Percentiles rank a stretch among this genome's conserved stretches.
These are phyloP conservation scores for Ochropleura plecta DNA, from an alignment of 2,888 invertebrate species.

Conservation along the genomic window DNA sequence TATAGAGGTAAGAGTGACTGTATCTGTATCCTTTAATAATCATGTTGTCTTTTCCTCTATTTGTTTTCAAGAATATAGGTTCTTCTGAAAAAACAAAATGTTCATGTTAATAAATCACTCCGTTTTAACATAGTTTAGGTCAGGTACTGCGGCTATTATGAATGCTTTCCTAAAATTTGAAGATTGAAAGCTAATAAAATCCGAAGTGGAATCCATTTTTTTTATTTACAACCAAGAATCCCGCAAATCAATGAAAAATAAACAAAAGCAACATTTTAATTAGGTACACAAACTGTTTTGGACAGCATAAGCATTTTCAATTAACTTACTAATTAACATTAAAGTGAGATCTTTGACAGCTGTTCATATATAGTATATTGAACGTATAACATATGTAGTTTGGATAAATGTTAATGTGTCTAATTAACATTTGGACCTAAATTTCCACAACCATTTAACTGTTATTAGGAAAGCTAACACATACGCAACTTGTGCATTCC, in stretches of 20 bases:
- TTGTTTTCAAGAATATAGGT: too few species aligned
- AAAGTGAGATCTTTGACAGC: conserved; percentile 63
- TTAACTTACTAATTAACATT: conserved; percentile 57
- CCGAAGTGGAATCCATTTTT: not conserved
- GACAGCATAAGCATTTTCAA: conserved; percentile 52
- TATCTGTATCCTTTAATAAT: too few species aligned
- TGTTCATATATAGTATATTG: conserved; percentile 53
- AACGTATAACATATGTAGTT: conserved; percentile 47
- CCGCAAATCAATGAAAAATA: not conserved
- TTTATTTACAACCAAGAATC: not conserved
- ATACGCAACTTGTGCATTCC: not conserved
- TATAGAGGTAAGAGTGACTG: too few species aligned
- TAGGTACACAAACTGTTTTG: conserved; percentile 51
- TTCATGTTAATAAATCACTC: too few species aligned
- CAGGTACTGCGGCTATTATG: too few species aligned
- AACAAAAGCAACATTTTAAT: too few species aligned
- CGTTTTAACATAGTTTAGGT: too few species aligned
- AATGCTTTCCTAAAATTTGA: too few species aligned
- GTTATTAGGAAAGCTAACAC: conserved; percentile 20
- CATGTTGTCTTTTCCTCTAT: too few species aligned
- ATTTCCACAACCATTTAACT: conserved; percentile 65
- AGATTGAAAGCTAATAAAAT: not conserved
- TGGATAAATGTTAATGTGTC: conserved; percentile 21
- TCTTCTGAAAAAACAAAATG: too few species aligned
- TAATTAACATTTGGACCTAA: conserved; percentile 59